Percentiles rank a stretch among this genome's conserved stretches.
Evolutionary conservation across 2,888 invertebrate species (phyloP).

Genomic region (Serripes groenlandicus): DNA sequence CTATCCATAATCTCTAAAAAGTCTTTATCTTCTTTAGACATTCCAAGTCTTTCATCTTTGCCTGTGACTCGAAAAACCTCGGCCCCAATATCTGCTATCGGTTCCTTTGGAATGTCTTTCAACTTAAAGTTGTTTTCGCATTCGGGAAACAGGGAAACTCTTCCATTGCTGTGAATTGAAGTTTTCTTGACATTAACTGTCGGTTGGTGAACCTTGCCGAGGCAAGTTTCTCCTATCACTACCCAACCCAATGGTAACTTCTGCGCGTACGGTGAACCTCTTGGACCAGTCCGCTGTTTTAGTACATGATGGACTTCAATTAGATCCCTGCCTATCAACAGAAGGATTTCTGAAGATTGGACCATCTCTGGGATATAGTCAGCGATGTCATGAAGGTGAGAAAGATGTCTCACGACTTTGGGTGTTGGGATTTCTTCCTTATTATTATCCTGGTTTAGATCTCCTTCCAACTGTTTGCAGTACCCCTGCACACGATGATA

Average conservation of each 20-base stretch:
- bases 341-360: background rate
- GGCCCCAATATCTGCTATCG: background rate
- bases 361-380: constrained; percentile 3
- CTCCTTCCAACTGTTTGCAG: constrained; percentile 24
- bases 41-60: constrained; percentile 15
- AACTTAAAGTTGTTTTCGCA: constrained; percentile 13
- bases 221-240: constrained; percentile 38
- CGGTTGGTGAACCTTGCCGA: constrained; percentile 28
- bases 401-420: constrained; percentile 15
- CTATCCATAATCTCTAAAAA: constrained; percentile 47
- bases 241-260: constrained; percentile 43
- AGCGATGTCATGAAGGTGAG: constrained; percentile 26
- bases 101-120: background rate
- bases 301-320: constrained; percentile 35
- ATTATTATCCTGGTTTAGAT: constrained; percentile 16
- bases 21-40: constrained; percentile 26
- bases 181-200: constrained; percentile 42
- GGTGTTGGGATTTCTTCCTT: constrained; percentile 52
- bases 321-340: constrained; percentile 27
- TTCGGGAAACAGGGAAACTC: constrained; percentile 3
- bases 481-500: constrained; percentile 27
- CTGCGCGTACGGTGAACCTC: constrained; percentile 44
- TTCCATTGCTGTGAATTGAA: background rate
- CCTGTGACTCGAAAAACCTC: background rate
- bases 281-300: constrained; percentile 41